Base-by-base conservation (phyloP, 2,113 vertebrate genomes). In the Alligator mississippiensis region DNA sequence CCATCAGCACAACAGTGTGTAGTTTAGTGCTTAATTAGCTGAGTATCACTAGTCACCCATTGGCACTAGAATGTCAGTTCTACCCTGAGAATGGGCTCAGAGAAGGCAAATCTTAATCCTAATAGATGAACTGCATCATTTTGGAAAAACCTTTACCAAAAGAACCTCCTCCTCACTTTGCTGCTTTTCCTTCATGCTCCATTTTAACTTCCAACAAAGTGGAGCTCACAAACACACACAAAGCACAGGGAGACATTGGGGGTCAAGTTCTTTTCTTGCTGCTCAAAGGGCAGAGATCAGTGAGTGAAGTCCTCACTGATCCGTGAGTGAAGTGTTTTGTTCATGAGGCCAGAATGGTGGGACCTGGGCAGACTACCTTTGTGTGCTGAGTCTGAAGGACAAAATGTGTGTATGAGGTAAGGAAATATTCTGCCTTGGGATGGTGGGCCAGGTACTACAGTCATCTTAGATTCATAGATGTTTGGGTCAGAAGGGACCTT, bases 1-100 rank as follows among this genome's bases (percentile, higher is more conserved):
- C 87, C 38, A 75, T 91, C 88, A n/a, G 6, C 3, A 2, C 21
- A 77, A 54, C 79, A 75, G 62, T n/a, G 74, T 9, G 15, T 57
- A 88, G 66, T 91, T 96, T 77, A 63, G 64, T 21, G 80, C 89
- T 64, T 92, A 47, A 80, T 88, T 95, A 93, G 83, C 22, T 1
- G 0, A 64, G 34, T 7, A 0, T 22, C 58, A 25, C 82, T 57
- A 63, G 64, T 74, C 34, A 27, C 21, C 17, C 16, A 1, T 1
- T 11, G 68, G 55, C 54, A 2, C 30, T 54, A 25, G 34, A 90
- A 59, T 58, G 72, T 84, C 92, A 60, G 22, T 18, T 8, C 80
- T 63, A 4, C 27, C 34, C 68, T 47, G 21, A 12, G 70, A 11
- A 74, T 74, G 47, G 14, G 55, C 21, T 82, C 57, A 1, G 57